Base-by-base conservation (phyloP, 2,113 vertebrate genomes). In the Australoheros scitulus region DNA sequence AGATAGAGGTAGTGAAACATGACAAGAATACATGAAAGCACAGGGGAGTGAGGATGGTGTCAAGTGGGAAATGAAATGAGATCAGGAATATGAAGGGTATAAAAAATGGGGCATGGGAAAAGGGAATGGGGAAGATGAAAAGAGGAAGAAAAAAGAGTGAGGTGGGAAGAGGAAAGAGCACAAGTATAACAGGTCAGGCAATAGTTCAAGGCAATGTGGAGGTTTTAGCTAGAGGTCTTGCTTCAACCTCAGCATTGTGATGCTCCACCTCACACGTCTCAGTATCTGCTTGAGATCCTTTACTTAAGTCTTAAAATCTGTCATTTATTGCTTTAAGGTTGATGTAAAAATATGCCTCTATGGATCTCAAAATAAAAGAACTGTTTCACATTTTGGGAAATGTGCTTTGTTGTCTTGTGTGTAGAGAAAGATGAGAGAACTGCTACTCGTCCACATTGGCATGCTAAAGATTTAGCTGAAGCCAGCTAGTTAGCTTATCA, bases 151-250 rank as follows among this genome's bases (percentile, higher is more conserved):
- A 89, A 89, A 90, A 88, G 82, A 90, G 88, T 83, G 88, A 87
- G 88, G 87, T 90, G 91, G 90, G 91, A 91, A 81, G 91, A 90
- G 92, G 91, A 92, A 90, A 94, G 92, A 94, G 93, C 93, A 95
- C 93, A 94, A 93, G 93, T 92, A 93, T 81, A 91, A 93, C 88
- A 94, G 90, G 92, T 95, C 92, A 94, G 94, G 89, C 92, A 95
- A 88, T 82, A 88, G 88, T 94, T 93, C 87, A 93, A 92, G 88
- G 90, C 90, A 94, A 65, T 85, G 92, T 86, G 88, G 91, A 90
- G 87, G 80, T 92, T 78, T 87, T 80, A 86, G 65, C 83, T 90
- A n/a, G 58, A 90, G 81, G 85, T 90, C 74, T 88, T 63, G 55
- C 80, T 90, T 82, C 80, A 86, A 81, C 87, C 88, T 84, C 82